Evolutionary conservation across 2,888 invertebrate species (phyloP).

Genomic region (Habrosyne pyritoides): DNA sequence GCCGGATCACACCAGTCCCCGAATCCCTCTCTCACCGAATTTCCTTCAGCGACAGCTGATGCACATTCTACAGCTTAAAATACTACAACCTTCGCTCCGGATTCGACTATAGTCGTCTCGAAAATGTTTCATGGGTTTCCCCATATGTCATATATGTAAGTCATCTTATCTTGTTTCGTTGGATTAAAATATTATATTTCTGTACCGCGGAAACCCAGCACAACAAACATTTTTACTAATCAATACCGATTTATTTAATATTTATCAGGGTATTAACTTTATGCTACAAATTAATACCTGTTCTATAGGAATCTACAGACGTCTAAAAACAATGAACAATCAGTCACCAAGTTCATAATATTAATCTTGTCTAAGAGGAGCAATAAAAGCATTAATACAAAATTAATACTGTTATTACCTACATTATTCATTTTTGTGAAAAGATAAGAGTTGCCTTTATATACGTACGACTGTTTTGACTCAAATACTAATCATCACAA

Average conservation of each 20-base stretch:
- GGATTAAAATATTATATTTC: background rate
- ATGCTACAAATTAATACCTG: background rate
- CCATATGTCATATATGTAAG: background rate
- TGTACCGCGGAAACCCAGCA: background rate
- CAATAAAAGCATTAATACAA: slow-evolving; percentile 33
- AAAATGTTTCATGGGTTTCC: background rate
- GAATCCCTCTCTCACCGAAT: too few relatives aligned
- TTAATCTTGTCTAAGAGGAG: slow-evolving; percentile 37
- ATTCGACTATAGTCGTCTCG: too few relatives aligned
- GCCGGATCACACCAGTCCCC: too few relatives aligned
- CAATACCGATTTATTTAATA: background rate
- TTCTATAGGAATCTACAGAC: background rate
- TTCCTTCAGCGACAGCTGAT: too few relatives aligned
- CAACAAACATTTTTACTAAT: background rate
- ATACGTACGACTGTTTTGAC: slow-evolving; percentile 3
- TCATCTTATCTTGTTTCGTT: background rate
- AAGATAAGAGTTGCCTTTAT: slow-evolving; percentile 15
- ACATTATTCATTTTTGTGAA: slow-evolving; percentile 22
- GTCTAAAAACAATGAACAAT: slow-evolving; percentile 20
- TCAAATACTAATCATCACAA: slow-evolving; percentile 25
- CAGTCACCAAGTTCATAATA: slow-evolving; percentile 25
- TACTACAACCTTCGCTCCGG: too few relatives aligned
- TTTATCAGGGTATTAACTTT: background rate
- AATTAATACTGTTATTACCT: slow-evolving; percentile 14
- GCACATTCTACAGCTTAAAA: too few relatives aligned